Conservation (phyloP, 2,888 invertebrate species). For the Pasiphila rectangulata region DNA sequence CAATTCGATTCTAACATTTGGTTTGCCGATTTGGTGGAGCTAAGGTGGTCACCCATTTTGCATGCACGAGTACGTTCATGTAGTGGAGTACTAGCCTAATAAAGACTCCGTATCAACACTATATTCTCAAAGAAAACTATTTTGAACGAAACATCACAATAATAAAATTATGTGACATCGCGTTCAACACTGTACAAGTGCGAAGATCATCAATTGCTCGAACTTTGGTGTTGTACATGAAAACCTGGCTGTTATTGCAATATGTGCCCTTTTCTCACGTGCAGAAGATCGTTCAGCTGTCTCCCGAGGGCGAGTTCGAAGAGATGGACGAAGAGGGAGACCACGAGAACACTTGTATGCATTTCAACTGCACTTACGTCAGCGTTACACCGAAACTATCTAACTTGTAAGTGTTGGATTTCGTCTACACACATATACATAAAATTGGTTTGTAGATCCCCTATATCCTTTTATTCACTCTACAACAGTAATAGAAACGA, state of each 20-base stretch:
- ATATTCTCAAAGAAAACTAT: not conserved
- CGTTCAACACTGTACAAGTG: conserved; percentile 24
- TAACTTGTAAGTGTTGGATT: conserved; percentile 61
- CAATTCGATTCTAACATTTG: not conserved
- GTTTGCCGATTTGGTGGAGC: conserved; percentile 5
- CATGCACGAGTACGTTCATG: not conserved
- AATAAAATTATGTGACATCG: no score
- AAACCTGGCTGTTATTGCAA: not conserved
- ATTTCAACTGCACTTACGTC: conserved; percentile 70
- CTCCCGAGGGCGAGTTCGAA: conserved; percentile 60
- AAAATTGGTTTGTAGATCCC: no score
- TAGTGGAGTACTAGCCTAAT: conserved; percentile 2
- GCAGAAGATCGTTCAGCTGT: conserved; percentile 60
- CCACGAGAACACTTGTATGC: conserved; percentile 59
- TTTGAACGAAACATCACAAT: no score
- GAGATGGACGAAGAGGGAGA: conserved; percentile 61
- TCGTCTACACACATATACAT: no score
- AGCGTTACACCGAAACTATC: conserved; percentile 68
- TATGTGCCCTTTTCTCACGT: not conserved
- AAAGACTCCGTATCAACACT: not conserved
- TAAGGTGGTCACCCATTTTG: conserved; percentile 8
- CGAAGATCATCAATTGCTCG: conserved; percentile 25
- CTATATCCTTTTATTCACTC: no score
- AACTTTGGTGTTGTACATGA: conserved; percentile 19
- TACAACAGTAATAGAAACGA: no score